phyloP scores from a whole-genome alignment of 2,797 vertebrate genomes.

The Spinus pinus region DNA sequence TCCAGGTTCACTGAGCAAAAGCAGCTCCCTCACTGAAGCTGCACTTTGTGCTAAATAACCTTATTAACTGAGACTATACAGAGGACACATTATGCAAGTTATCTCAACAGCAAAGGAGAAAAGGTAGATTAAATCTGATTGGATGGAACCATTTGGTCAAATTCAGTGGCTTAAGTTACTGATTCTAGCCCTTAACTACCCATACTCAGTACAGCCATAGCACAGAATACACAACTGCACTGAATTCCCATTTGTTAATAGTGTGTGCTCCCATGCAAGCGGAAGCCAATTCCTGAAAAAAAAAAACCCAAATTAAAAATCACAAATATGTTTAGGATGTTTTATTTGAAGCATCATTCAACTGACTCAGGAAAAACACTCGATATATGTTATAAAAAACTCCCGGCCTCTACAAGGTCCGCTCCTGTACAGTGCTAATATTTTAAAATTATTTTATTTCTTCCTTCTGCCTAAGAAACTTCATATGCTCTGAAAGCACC shows the following conservation, averaged over 20 bases:
- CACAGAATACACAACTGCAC: conserved; percentile 24
- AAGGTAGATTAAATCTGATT: conserved; percentile 40
- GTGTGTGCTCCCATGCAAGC: background rate
- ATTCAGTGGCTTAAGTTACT: conserved; percentile 61
- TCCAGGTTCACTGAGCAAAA: conserved; percentile 75
- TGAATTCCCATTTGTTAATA: conserved; percentile 47
- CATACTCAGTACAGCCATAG: conserved; percentile 52
- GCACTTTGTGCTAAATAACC: conserved; percentile 79
- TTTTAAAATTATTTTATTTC: conserved; percentile 56
- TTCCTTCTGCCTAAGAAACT: conserved; percentile 71
- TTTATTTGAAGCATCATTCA: conserved; percentile 36
- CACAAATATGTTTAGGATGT: background rate
- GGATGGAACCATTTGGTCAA: conserved; percentile 63
- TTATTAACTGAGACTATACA: conserved; percentile 72
- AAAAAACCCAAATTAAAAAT: background rate
- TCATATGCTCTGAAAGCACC: conserved; percentile 63
- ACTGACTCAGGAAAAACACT: background rate
- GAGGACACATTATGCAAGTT: conserved; percentile 70
- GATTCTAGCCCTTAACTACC: conserved; percentile 74
- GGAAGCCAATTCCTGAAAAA: conserved; percentile 43
- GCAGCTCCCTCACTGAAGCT: conserved; percentile 71
- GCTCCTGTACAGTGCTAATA: conserved; percentile 2
- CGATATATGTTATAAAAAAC: background rate
- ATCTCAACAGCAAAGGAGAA: conserved; percentile 72
- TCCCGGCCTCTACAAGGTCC: background rate